phyloP scores from a whole-genome alignment of 1,140 invertebrate species.

The Stenopsyche tienmushanensis region DNA sequence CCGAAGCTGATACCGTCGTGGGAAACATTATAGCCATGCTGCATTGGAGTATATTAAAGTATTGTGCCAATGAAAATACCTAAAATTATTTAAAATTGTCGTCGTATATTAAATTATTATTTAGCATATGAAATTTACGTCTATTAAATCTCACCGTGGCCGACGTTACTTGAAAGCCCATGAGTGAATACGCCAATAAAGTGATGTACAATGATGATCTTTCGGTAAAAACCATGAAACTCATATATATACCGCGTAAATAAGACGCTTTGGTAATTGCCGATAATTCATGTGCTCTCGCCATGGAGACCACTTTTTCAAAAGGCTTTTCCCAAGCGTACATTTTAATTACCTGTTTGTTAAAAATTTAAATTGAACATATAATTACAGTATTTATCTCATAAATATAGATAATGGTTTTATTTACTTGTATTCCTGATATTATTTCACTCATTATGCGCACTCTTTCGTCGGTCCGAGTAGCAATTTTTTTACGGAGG shows the following conservation, averaged over 20 bases:
- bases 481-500: conserved; percentile 55
- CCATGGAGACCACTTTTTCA: conserved; percentile 56
- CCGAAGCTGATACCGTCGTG: conserved; percentile 66
- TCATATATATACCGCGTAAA: conserved; percentile 69
- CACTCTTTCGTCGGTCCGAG: conserved; percentile 64
- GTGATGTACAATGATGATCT: conserved; percentile 73
- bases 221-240: conserved; percentile 69
- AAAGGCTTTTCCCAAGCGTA: conserved; percentile 77
- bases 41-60: conserved; percentile 56
- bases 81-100: conserved; percentile 44
- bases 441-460: conserved; percentile 77
- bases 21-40: conserved; percentile 72
- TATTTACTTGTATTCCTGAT: conserved; percentile 62
- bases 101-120: background rate
- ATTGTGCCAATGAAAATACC: conserved; percentile 57
- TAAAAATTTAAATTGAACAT: conserved; percentile 2
- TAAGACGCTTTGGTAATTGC: conserved; percentile 69
- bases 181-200: conserved; percentile 66
- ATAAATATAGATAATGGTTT: conserved; percentile 26
- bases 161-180: conserved; percentile 67
- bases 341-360: conserved; percentile 71
- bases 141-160: conserved; percentile 61
- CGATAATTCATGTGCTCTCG: conserved; percentile 64
- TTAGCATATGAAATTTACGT: background rate
- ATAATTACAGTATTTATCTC: background rate